Evolutionary conservation across 2,888 invertebrate genomes (phyloP), one percentile per base, ranked within the genome.

Genomic region (Spilarctia lutea): DNA sequence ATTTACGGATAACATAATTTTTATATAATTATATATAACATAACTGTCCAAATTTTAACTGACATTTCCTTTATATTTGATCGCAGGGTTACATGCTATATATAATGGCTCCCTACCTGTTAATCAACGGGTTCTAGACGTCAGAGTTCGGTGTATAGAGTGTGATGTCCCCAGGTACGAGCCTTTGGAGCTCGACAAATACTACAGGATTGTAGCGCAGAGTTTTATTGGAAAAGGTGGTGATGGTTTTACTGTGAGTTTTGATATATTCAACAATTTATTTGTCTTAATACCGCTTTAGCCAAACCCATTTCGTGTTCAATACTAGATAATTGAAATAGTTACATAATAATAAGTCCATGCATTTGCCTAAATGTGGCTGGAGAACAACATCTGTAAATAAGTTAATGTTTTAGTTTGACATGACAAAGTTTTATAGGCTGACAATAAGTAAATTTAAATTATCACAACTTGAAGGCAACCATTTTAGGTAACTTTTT

Each of bases 121-220:
- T 0, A 96, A 97, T 63, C 88, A 94, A 16, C 95, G 97, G 67
- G 97, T 98, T 45, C 87, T 96, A 66, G 95, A 96, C 48, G 94
- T 96, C 11, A 87, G 94, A 13, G 94, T 97, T 0, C 93, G 96
- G 10, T 98, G 98, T 87, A 96, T 96, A 67, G 93, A 96, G 33
- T 98, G 98, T 85, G 89, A 94, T 1, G 89, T 97, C 16, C 98
- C 98, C 1, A 87, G 87, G 45, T 98, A 97, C 89, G 96, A 97
- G 74, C 94, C 96, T 0, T 85, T 98, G 45, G 91, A 96, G 24
- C 86, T 91, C 2, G 93, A 96, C 60, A 92, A 96, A 82, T 94
- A 94, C 78, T 98, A 98, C 91, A 96, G 96, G 74, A 88, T 98
- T 0, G 96, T 97, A 0, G 87, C 97, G 0, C 95, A 96, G 18